These are phyloP conservation scores for Sparidentex hasta DNA, from an alignment of 2,797 vertebrate genomes.

Conservation along the genomic window DNA sequence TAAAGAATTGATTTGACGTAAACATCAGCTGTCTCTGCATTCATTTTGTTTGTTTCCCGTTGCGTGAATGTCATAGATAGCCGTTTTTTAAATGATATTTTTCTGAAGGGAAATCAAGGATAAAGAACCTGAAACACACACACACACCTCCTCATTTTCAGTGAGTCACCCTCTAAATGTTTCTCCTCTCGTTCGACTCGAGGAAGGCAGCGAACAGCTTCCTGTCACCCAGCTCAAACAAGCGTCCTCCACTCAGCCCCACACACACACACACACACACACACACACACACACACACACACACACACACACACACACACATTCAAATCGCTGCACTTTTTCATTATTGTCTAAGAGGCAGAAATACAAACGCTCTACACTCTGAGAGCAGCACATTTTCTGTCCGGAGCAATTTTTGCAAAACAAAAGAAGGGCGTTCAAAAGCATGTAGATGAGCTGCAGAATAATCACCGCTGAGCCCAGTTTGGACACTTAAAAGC, in stretches of 20 bases:
- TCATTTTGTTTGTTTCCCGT: slow-evolving; percentile 14
- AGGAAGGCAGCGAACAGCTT: slow-evolving; percentile 59
- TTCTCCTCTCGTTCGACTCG: slow-evolving; percentile 67
- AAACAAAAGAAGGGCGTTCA: slow-evolving; percentile 47
- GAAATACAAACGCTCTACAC: slow-evolving; percentile 4
- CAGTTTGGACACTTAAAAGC: slow-evolving; percentile 51
- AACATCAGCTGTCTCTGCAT: slow-evolving; percentile 25
- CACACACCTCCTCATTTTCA: slow-evolving; percentile 62
- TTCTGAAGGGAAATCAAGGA: slow-evolving; percentile 37
- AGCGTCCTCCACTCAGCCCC: slow-evolving; percentile 14
- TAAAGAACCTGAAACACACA: slow-evolving; percentile 53
- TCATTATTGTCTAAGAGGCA: slow-evolving; percentile 61
- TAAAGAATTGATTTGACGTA: slow-evolving; percentile 2
- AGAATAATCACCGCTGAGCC: slow-evolving; percentile 51
- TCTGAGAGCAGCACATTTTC: slow-evolving; percentile 26
- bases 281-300: background rate
- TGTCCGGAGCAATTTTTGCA: slow-evolving; percentile 29
- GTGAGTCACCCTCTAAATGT: slow-evolving; percentile 71
- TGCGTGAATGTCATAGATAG: background rate
- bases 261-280: background rate
- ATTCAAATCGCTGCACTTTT: slow-evolving; percentile 53
- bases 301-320: background rate
- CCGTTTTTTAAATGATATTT: slow-evolving; percentile 4
- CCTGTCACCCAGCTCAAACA: slow-evolving; percentile 58
- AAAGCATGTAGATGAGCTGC: slow-evolving; percentile 54